Evolutionary conservation across 1,140 invertebrate genomes (phyloP).

Genomic region (Nylanderia fulva): DNA sequence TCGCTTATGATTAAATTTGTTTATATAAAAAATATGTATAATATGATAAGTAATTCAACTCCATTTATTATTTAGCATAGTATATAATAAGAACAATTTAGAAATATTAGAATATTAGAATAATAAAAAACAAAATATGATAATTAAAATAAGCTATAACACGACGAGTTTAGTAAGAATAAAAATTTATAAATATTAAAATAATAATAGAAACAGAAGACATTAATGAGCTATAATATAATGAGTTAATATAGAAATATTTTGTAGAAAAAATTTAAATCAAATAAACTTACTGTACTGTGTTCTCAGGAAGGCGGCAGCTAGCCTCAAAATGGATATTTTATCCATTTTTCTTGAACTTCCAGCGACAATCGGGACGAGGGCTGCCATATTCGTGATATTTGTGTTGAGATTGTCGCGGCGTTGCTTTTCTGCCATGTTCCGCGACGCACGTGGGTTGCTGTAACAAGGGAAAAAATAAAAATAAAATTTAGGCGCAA

Average conservation of each 20-base stretch:
- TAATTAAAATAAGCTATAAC: conserved; percentile 1
- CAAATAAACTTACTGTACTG: conserved; percentile 87
- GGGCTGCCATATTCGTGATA: conserved; percentile 92
- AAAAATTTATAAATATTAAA: background rate
- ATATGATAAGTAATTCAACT: background rate
- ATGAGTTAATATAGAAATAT: background rate
- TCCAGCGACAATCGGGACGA: conserved; percentile 93
- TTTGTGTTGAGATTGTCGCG: conserved; percentile 95
- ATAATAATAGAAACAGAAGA: background rate
- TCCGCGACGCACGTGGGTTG: conserved; percentile 91
- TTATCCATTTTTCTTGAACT: conserved; percentile 95
- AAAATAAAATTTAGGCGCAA: background rate
- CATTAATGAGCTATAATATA: background rate
- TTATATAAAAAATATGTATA: no score
- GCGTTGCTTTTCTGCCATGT: conserved; percentile 95
- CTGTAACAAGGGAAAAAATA: conserved; percentile 84
- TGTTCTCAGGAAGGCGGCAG: conserved; percentile 91
- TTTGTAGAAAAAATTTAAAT: background rate
- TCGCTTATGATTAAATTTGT: no score
- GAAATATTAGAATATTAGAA: background rate
- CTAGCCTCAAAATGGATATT: conserved; percentile 94
- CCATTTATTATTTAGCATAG: no score
- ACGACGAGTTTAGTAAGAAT: background rate
- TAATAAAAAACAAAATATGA: background rate
- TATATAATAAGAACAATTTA: no score